Base-by-base conservation (phyloP, 2,113 vertebrate species). In the Trichomycterus rosablanca region DNA sequence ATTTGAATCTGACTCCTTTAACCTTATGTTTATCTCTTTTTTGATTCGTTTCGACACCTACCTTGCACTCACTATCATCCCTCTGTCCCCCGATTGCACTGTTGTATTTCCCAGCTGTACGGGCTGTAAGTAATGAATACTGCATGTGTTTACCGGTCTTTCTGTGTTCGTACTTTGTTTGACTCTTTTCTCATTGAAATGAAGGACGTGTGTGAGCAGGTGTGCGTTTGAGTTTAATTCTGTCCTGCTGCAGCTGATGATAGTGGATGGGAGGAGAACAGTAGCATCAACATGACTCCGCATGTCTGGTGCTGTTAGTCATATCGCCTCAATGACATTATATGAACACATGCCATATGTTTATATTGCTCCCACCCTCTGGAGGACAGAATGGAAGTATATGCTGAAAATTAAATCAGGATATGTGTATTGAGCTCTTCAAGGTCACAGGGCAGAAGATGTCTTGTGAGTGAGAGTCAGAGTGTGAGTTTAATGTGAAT, bases 301-400 rank as follows among this genome's bases (percentile, higher is more conserved):
- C 34, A 24, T 59, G 23, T 18, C 7, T 10, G 5, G 30, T 30
- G 16, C 42, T 62, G 40, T 46, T 14, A 3, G 26, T 62, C 59
- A 59, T 70, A 58, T 45, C 56, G 37, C n/a, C 35, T 50, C 37
- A 66, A 58, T 24, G 34, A 51, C 48, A 51, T 20, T 12, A 24
- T 59, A n/a, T 66, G 28, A 55, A 44, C 44, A 23, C 12, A 44
- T 10, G 23, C 39, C 68, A 61, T 44, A 55, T 50, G 51, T 24
- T 40, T 56, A 30, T 46, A 42, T 66, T 54, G 12, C 15, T 42
- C 32, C 16, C 51, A 62, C 46, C 30, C 26, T 30, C 23, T 44
- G n/a, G 26, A 44, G 53, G 26, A 16, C 30, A 10, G 42, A 35
- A 19, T 53, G 18, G 34, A 51, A 51, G 28, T 63, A 44, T 42